These are phyloP conservation scores for Drosophila trapezifrons DNA, from an alignment of 1,140 invertebrate species.

Conservation along the genomic window DNA sequence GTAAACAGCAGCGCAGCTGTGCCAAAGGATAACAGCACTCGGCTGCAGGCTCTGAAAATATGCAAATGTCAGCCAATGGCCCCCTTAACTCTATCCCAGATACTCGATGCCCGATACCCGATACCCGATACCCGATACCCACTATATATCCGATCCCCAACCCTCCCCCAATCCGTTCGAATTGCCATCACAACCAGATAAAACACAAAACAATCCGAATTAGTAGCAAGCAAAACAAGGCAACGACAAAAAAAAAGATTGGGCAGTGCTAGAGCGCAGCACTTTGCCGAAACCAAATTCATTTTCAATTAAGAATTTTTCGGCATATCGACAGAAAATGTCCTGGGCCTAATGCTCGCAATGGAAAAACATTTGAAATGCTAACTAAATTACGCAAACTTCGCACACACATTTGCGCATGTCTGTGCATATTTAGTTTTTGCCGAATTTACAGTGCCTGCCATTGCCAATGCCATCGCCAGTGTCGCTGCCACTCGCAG, in stretches of 20 bases:
- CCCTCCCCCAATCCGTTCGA: slow-evolving; percentile 16
- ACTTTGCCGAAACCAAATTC: slow-evolving; percentile 72
- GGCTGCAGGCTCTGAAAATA: slow-evolving; percentile 67
- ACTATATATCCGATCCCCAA: no score
- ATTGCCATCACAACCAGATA: slow-evolving; percentile 71
- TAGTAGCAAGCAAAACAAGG: slow-evolving; percentile 64
- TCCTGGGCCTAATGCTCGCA: slow-evolving; percentile 50
- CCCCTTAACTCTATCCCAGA: slow-evolving; percentile 5
- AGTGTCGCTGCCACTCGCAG: slow-evolving; percentile 45
- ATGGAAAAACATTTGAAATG: slow-evolving; percentile 67
- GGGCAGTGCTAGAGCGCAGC: slow-evolving; percentile 26
- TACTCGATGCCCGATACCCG: neutral
- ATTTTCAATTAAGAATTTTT: slow-evolving; percentile 82
- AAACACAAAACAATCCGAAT: slow-evolving; percentile 77
- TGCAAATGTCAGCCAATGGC: slow-evolving; percentile 59
- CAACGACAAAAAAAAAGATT: slow-evolving; percentile 6
- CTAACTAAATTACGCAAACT: slow-evolving; percentile 75
- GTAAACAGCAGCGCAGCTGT: slow-evolving; percentile 75
- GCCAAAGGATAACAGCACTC: slow-evolving; percentile 69
- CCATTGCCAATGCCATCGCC: slow-evolving; percentile 33
- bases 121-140: neutral
- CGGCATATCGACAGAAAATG: slow-evolving; percentile 71
- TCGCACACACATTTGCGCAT: slow-evolving; percentile 33
- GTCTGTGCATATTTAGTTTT: slow-evolving; percentile 66
- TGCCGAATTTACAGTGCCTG: slow-evolving; percentile 69